phyloP scores from a whole-genome alignment of 2,888 invertebrate species.

The Spodoptera picta region DNA sequence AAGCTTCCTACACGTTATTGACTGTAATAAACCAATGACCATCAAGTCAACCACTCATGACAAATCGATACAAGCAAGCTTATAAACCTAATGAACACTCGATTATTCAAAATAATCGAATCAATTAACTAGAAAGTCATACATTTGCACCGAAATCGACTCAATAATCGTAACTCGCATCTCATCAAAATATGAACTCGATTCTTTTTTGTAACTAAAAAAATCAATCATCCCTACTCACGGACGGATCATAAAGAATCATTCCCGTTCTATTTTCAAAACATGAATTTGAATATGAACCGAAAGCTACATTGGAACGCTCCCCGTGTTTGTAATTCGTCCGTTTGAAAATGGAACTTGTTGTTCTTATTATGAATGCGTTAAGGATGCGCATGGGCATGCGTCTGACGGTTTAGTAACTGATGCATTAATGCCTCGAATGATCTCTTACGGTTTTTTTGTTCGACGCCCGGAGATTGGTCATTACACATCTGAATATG shows the following conservation, averaged over 20 bases:
- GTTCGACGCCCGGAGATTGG: conserved; percentile 85
- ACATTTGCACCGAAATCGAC: conserved; percentile 35
- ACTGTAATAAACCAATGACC: conserved; percentile 51
- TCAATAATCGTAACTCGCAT: conserved; percentile 37
- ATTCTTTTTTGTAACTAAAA: conserved; percentile 50
- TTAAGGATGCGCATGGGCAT: conserved; percentile 87
- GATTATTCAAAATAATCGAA: conserved; percentile 44
- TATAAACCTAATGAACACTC: conserved; percentile 45
- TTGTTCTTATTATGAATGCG: conserved; percentile 86
- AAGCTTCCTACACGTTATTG: conserved; percentile 50
- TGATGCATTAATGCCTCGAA: conserved; percentile 87
- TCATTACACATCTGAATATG: conserved; percentile 88
- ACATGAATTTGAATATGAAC: conserved; percentile 84
- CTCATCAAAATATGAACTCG: conserved; percentile 44
- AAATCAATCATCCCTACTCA: conserved; percentile 60
- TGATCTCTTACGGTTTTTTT: conserved; percentile 81
- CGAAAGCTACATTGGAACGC: conserved; percentile 72
- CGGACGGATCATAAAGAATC: conserved; percentile 63
- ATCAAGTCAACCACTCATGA: conserved; percentile 41
- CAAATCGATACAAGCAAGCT: conserved; percentile 50
- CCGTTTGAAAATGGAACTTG: conserved; percentile 82
- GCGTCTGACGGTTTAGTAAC: conserved; percentile 87
- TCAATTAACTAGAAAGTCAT: conserved; percentile 53
- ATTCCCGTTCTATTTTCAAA: conserved; percentile 75
- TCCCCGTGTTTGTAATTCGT: conserved; percentile 82